Percentiles rank a stretch among this genome's conserved stretches.
Evolutionary conservation across 53 echinoderm and acorn worm genomes (phyloP).

Genomic region (Actinopyga echinites): DNA sequence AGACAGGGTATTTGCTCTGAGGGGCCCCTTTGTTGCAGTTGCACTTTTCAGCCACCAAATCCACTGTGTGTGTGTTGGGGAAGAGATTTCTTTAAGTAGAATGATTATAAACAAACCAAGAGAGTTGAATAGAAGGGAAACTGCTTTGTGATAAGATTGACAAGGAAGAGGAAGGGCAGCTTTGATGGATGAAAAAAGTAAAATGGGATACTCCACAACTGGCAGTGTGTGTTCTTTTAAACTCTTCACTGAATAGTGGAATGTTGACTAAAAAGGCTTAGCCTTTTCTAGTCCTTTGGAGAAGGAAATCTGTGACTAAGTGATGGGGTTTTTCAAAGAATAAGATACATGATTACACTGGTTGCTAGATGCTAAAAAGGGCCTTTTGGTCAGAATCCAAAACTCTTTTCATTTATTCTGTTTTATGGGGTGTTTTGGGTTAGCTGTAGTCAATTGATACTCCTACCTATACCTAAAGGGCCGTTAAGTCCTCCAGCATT

Average conservation of each 20-base stretch:
- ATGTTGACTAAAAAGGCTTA: conserved; percentile 24
- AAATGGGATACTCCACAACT: no score
- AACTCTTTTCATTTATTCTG: no score
- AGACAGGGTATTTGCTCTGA: neutral
- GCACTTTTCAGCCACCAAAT: no score
- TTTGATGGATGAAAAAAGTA: conserved; percentile 2
- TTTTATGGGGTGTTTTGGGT: no score
- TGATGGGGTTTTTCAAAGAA: no score
- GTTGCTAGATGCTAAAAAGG: no score
- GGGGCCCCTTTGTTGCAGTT: neutral
- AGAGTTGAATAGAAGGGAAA: neutral
- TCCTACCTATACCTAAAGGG: no score
- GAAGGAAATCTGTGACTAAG: no score
- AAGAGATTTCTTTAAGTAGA: conserved; percentile 9
- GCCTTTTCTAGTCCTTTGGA: neutral
- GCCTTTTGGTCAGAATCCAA: no score
- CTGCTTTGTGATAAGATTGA: conserved; percentile 7
- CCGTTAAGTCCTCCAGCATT: no score
- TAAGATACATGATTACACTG: no score
- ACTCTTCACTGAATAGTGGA: neutral
- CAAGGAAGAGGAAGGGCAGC: neutral
- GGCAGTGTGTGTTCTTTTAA: neutral
- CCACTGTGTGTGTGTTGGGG: neutral
- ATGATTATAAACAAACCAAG: conserved; percentile 12
- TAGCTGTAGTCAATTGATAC: no score